phyloP scores from a whole-genome alignment of 1,140 invertebrate species.

The Meloidogyne hapla region DNA sequence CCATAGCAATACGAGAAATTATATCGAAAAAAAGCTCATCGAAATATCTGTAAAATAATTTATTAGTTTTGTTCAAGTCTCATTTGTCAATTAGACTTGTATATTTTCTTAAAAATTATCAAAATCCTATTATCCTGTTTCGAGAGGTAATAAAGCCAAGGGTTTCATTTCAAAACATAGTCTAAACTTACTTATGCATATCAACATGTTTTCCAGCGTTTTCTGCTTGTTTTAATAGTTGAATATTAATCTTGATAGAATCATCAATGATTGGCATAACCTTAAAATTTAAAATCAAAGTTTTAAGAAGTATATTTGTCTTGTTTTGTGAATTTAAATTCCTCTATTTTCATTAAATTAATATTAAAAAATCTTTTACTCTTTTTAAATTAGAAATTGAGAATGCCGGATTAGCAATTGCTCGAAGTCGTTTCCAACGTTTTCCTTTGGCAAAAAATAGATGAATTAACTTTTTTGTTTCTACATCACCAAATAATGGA shows the following conservation, averaged over 20 bases:
- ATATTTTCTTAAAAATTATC: no score
- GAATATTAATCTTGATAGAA: conserved; percentile 45
- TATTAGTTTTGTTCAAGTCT: no score
- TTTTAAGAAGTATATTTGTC: no score
- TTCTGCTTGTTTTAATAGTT: conserved; percentile 34
- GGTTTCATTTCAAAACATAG: no score
- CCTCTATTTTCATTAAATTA: neutral
- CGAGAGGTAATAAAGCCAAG: no score
- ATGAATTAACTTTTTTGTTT: conserved; percentile 32
- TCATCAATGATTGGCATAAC: conserved; percentile 55
- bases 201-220: neutral
- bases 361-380: conserved; percentile 45
- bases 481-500: conserved; percentile 39
- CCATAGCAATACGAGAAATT: conserved; percentile 50
- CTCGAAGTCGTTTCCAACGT: conserved; percentile 65
- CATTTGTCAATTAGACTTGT: no score
- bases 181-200: conserved; percentile 16
- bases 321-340: neutral
- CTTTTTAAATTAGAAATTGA: conserved; percentile 65
- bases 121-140: no score
- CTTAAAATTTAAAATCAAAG: conserved; percentile 45
- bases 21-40: conserved; percentile 54
- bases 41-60: conserved; percentile 38
- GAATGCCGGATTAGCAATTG: conserved; percentile 66
- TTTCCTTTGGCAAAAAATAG: conserved; percentile 55